Evolutionary conservation across 2,113 vertebrate species (phyloP), one percentile per base, ranked within the genome.

Genomic region (Mohoua ochrocephala): DNA sequence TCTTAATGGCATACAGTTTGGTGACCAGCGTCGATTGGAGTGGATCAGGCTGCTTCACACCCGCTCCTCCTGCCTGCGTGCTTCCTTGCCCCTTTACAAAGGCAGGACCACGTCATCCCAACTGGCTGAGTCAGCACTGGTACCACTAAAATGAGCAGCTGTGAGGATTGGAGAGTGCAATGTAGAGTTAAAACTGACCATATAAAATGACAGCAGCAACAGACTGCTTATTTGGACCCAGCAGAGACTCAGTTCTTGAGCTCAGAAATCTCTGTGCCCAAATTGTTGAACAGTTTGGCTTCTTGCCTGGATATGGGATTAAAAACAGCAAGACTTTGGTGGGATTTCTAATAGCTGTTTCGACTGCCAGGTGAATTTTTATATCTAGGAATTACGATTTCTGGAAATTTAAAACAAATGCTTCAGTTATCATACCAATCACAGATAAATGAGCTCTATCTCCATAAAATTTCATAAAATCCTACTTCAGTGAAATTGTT

Each of bases 381-480:
- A 35, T 33, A 88, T 60, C 73, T 60, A 84, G 80, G 39, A 95
- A 89, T 81, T 78, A 70, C 2, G 2, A 28, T 81, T 92, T 78
- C 60, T 81, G 64, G 83, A 81, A 91, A 87, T 87, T 69, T 64
- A 71, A 86, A 93, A 84, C 45, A 93, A 88, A 63, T 91, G 76
- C 52, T 45, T 60, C 68, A 39, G 47, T 92, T 92, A 88, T 69
- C 59, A 65, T 47, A 75, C 30, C 63, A 84, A 75, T 88, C 80
- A 86, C 63, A 69, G 54, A 76, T 24, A 93, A 92, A 90, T 49
- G 37, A 93, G 28, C 18, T 95, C 39, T 83, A 69, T 33, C 26
- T 86, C 41, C 23, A 69, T 50, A 73, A 90, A 89, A 91, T 67
- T 78, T 75, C 56, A 59, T 84, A 75, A 87, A 92, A 92, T 65